Evolutionary conservation across 1,140 invertebrate genomes (phyloP).

Genomic region (Physella acuta): DNA sequence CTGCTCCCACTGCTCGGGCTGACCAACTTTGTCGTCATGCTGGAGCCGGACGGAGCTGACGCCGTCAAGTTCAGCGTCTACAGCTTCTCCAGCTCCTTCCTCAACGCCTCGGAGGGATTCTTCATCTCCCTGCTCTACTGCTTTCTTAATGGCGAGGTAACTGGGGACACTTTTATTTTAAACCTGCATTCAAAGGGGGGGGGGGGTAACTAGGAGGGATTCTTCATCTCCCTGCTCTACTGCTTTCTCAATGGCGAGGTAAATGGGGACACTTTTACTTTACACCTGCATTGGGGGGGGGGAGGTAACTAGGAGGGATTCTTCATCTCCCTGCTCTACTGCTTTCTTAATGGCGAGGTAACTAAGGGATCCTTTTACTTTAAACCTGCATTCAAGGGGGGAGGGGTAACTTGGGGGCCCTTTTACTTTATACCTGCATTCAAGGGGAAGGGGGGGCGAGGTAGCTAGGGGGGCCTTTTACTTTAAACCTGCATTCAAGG

Average conservation of each 20-base stretch:
- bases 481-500: too few species aligned
- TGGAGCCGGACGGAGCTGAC: conserved; percentile 42
- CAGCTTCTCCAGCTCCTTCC: conserved; percentile 78
- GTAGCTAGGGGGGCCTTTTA: conserved; percentile 62
- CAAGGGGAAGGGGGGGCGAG: conserved; percentile 87
- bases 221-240: conserved; percentile 81
- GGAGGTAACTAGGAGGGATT: conserved; percentile 74
- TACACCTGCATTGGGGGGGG: too few species aligned
- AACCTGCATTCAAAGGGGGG: too few species aligned
- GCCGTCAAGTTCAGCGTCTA: conserved; percentile 73
- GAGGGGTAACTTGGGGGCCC: conserved; percentile 70
- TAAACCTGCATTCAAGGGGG: too few species aligned
- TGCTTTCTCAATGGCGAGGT: conserved; percentile 89
- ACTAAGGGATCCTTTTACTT: conserved; percentile 37
- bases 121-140: conserved; percentile 84
- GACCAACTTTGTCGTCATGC: conserved; percentile 55
- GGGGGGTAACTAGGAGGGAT: conserved; percentile 71
- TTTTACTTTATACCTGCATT: conserved; percentile 79
- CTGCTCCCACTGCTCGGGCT: conserved; percentile 49
- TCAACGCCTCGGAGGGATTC: conserved; percentile 84
- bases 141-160: conserved; percentile 85
- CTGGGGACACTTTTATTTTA: conserved; percentile 20
- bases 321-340: conserved; percentile 81
- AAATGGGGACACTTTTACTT: conserved; percentile 44
- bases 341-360: conserved; percentile 87